These are phyloP conservation scores for Ophion slaviceki DNA, from an alignment of 2,888 invertebrate genomes.

Conservation along the genomic window DNA sequence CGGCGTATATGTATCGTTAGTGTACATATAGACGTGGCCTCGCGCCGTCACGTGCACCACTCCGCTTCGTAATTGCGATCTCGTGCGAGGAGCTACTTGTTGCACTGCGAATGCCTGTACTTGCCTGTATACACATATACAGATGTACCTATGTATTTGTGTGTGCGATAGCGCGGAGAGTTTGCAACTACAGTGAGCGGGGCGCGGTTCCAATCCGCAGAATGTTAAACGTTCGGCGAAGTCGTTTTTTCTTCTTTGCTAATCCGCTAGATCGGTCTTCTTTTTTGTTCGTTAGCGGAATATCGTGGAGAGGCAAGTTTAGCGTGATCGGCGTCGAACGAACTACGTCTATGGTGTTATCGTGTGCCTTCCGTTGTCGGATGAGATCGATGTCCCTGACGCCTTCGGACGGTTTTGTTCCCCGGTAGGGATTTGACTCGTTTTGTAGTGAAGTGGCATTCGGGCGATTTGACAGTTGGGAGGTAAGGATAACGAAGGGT, in stretches of 20 bases:
- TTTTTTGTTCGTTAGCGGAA: not conserved
- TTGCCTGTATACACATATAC: conserved; percentile 3
- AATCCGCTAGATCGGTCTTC: not conserved
- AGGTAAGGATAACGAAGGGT: too few species aligned
- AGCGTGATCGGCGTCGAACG: too few species aligned
- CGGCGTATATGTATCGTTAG: conserved; percentile 19
- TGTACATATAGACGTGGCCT: conserved; percentile 42
- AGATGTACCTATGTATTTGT: not conserved
- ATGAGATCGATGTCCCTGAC: too few species aligned
- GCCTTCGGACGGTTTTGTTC: too few species aligned
- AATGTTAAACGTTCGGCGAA: conserved; percentile 29
- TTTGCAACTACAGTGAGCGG: conserved; percentile 23
- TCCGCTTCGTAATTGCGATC: conserved; percentile 68
- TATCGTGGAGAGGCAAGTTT: not conserved
- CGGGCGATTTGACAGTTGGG: too few species aligned
- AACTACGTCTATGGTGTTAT: too few species aligned
- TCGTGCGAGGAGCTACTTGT: conserved; percentile 68
- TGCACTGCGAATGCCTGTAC: conserved; percentile 42
- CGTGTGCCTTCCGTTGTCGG: too few species aligned
- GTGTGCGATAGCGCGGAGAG: not conserved
- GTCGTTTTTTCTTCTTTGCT: conserved; percentile 21
- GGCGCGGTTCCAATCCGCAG: conserved; percentile 35
- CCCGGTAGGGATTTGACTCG: too few species aligned
- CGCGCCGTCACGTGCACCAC: conserved; percentile 69
- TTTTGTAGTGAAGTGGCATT: too few species aligned